Base-by-base conservation (phyloP, 2,797 vertebrate species). In the Mergus octosetaceus region DNA sequence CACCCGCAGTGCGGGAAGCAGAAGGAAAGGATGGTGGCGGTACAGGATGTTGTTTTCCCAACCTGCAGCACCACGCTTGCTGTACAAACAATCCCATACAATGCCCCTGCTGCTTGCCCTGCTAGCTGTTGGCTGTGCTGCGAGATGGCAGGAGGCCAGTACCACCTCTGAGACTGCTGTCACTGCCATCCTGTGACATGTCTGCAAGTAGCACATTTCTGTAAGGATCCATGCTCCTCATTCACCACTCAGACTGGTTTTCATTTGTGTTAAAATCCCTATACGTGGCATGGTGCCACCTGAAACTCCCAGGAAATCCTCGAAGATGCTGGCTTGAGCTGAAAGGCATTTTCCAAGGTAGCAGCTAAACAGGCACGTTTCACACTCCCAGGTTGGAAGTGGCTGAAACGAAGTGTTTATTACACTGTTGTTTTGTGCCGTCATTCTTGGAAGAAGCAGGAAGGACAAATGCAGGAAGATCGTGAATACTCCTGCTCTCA, bases 121-220 rank as follows among this genome's bases (percentile, higher is more conserved):
- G 43, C 2, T 90, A 39, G 28, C 53, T 45, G 71, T 85, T n/a
- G 60, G 27, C 60, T 54, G 56, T 84, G 80, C 72, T 71, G 81
- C 47, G 72, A 2, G 8, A 36, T 87, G 89, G 89, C 85, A 92
- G 65, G n/a, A 83, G 54, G 75, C 95, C 94, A 96, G 61, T 58
- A 49, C 30, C 38, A 53, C 43, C 41, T 71, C 56, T 79, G 65
- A 89, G 86, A 53, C 74, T 45, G 51, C 21, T 90, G 43, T 62
- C 36, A 18, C 27, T 1, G 5, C 12, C 22, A 43, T 25, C 5
- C 53, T 64, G 28, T 47, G 68, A 85, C 64, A 39, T 57, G 88
- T 86, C 88, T 9, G 2, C 39, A 43, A 84, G 74, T 36, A 60
- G n/a, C 20, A 6, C 2, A 12, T 83, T 90, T 92, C 34, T n/a